Conservation (phyloP, 2,113 vertebrate genomes). For the Pygoscelis adeliae region DNA sequence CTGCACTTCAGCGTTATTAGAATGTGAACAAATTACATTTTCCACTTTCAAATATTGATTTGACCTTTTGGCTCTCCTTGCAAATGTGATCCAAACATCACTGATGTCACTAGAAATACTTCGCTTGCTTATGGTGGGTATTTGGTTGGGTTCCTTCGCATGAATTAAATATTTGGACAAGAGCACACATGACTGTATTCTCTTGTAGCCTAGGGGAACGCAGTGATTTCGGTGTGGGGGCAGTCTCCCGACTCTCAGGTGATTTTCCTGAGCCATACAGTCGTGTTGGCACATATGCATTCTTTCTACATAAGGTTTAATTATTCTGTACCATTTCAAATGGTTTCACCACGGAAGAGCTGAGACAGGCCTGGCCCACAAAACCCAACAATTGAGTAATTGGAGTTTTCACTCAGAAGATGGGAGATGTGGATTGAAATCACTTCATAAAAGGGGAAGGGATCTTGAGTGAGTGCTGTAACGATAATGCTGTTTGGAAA, state of each 20-base stretch:
- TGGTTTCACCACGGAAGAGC: background rate
- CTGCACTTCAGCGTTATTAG: background rate
- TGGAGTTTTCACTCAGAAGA: background rate
- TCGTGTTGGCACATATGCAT: accelerated
- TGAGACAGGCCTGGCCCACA: background rate
- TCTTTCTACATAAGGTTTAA: background rate
- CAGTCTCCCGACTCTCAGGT: background rate
- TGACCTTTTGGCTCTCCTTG: background rate
- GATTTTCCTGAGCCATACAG: background rate
- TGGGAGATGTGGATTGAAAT: background rate
- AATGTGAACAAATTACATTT: background rate
- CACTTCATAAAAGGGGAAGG: background rate
- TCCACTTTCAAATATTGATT: background rate
- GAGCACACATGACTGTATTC: background rate
- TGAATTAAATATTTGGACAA: background rate
- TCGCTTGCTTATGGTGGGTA: background rate
- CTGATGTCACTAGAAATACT: background rate
- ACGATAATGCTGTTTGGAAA: background rate
- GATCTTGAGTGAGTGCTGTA: background rate
- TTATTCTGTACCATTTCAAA: background rate
- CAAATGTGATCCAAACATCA: background rate
- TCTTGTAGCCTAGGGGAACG: background rate
- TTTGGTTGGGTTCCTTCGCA: background rate
- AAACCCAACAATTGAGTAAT: background rate
- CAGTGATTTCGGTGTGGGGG: background rate